Percentiles rank a stretch among this genome's conserved stretches.
Conservation (phyloP, 2,797 vertebrate species). For the Hyperoplus immaculatus region DNA sequence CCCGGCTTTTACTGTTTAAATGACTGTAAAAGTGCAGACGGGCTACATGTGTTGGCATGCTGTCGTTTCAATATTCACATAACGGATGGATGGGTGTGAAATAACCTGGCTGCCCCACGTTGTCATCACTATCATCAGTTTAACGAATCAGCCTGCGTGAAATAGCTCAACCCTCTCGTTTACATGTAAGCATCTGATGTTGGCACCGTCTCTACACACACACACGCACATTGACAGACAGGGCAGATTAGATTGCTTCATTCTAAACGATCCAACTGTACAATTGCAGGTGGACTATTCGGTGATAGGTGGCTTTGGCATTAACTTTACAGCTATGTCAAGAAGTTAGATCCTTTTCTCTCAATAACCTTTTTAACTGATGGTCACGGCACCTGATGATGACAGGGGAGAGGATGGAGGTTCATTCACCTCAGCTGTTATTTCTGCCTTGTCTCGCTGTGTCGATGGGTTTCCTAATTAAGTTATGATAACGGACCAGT, state of each 20-base stretch:
- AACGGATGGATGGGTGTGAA: neutral
- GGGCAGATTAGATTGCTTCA: conserved; percentile 1
- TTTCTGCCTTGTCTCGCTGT: neutral
- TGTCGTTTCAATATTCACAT: neutral
- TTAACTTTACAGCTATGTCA: neutral
- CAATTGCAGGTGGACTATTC: neutral
- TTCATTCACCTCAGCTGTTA: neutral
- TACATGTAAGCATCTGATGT: conserved; percentile 40
- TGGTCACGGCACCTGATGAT: conserved; percentile 34
- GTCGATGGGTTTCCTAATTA: neutral
- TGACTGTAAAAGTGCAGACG: neutral
- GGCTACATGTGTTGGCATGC: neutral
- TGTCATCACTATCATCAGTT: conserved; percentile 22
- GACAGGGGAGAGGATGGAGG: neutral
- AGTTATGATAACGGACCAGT: neutral
- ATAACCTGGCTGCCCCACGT: neutral
- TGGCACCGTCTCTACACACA: conserved; percentile 22
- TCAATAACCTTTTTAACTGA: neutral
- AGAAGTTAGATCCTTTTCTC: neutral
- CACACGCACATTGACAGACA: neutral
- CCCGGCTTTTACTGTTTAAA: neutral
- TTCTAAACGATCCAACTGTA: neutral
- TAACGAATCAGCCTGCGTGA: conserved; percentile 32
- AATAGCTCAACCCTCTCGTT: conserved; percentile 50
- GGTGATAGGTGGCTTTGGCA: neutral